Evolutionary conservation across 2,797 vertebrate species (phyloP), one percentile per base, ranked within the genome.

Genomic region (Neoniphon sammara): DNA sequence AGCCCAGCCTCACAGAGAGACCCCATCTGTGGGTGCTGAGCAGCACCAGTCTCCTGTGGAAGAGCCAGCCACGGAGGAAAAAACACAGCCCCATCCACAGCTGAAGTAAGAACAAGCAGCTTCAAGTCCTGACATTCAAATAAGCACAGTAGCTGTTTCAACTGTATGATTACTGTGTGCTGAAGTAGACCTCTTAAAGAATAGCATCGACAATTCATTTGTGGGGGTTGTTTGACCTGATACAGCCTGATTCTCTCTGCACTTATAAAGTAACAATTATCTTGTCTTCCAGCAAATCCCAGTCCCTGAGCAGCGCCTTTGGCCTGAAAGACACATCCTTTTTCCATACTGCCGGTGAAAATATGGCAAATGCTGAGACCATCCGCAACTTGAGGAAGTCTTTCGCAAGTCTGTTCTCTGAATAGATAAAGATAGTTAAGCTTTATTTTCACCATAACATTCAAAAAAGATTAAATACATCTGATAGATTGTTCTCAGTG

Each of bases 311-410:
- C 55, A 95, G 93, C 86, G 93, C 94, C 81, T 95, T 95, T 87
- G 94, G 92, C 73, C 88, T 95, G 54, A 90, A 92, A 8, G 94
- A 95, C 36, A 47, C 53, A 4, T 49, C 91, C 53, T 90, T 92
- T 80, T 78, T 69, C 53, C 88, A 88, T 3, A 89, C 91, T 55
- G 85, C 87, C 7, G 93, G 72, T 0, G 95, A 96, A 77, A 95
- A 96, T 0, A 92, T 94, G 76, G 91, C 92, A 79, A 95, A 94
- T 81, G 93, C 94, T 0, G 95, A 96, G 78, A 95, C 93, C 82
- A 94, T 95, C 82, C 90, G 90, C 77, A 95, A 94, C 85, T 83
- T 95, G 85, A 93, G 93, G 78, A 95, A 96, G 84, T 96, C 96
- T 21, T 96, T 96, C 66, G 92, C 93, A 75, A 95, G 93, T 77